Conservation (phyloP, 2,888 invertebrate genomes). For the Harpalus rufipes region DNA sequence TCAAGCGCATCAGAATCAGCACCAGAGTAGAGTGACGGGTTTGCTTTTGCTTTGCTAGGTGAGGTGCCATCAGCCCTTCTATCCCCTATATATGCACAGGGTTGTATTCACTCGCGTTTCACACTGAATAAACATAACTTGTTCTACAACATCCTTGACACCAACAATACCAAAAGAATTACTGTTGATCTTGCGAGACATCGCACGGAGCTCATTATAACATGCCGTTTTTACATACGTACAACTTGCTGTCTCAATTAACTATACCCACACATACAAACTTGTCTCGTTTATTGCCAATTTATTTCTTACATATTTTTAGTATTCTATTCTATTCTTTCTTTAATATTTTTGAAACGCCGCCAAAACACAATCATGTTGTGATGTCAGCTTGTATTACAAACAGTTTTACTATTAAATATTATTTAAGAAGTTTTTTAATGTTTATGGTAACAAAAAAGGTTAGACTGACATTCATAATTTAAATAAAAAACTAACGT, state of each 20-base stretch:
- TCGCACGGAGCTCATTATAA: conserved; percentile 13
- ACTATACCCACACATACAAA: neutral
- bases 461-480: too few relatives aligned
- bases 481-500: too few relatives aligned
- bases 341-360: too few relatives aligned
- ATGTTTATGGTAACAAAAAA: too few relatives aligned
- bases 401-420: too few relatives aligned
- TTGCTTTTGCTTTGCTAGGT: neutral
- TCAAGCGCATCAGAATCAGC: conserved; percentile 51
- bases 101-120: conserved; percentile 38
- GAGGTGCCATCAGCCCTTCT: conserved; percentile 13
- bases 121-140: conserved; percentile 55
- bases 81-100: conserved; percentile 25
- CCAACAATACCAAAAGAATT: conserved; percentile 47
- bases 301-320: too few relatives aligned
- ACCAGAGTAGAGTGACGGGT: conserved; percentile 46
- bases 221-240: neutral
- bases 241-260: neutral
- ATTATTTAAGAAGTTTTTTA: too few relatives aligned
- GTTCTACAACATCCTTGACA: conserved; percentile 52
- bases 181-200: conserved; percentile 42
- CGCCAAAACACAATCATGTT: too few relatives aligned
- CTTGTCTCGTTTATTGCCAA: too few relatives aligned
- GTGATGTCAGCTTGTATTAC: too few relatives aligned
- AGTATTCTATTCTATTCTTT: too few relatives aligned